Base-by-base conservation (phyloP, 2,797 vertebrate genomes). In the Gobio occitaniae region DNA sequence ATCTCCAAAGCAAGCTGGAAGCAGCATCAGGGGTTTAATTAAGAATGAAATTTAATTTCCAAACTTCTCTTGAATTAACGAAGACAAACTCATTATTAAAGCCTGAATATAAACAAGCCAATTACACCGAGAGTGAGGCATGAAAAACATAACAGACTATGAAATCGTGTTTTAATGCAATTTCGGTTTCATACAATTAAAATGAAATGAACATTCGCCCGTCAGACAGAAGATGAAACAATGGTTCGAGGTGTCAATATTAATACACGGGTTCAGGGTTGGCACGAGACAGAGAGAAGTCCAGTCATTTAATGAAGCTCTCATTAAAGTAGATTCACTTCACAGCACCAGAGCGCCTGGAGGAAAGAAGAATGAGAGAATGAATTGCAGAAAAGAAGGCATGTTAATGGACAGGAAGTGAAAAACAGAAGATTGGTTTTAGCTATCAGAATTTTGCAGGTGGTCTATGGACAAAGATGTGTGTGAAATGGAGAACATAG, bases 1-100 rank as follows among this genome's bases (percentile, higher is more conserved):
- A 89, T 89, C 83, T 85, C 79, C 36, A 63, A 78, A 83, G 70
- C 25, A 65, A 66, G 83, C 80, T 47, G 76, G 61, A 87, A 59
- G 86, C 44, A 59, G 56, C 78, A 77, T 80, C 80, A 80, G 21
- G 72, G 65, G 70, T 87, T 87, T 87, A 87, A 88, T 88, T 88
- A 87, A 82, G 80, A 86, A 79, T 25, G 19, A 69, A 87, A 89
- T 80, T 85, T 81, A n/a, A 88, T 83, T 88, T 86, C 54, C 48
- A 74, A 82, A 82, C 48, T 85, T 79, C 77, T 72, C 48, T 29
- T 71, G 63, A 85, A 82, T 82, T 82, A 85, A 78, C 47, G 4
- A 47, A 70, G 74, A 70, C 78, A 69, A 75, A 59, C 78, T 84
- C 63, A 25, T 84, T 72, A 86, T 88, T 86, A 88, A 82, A 82